phyloP scores from a whole-genome alignment of 2,888 invertebrate species.

The Apodemia duryi region DNA sequence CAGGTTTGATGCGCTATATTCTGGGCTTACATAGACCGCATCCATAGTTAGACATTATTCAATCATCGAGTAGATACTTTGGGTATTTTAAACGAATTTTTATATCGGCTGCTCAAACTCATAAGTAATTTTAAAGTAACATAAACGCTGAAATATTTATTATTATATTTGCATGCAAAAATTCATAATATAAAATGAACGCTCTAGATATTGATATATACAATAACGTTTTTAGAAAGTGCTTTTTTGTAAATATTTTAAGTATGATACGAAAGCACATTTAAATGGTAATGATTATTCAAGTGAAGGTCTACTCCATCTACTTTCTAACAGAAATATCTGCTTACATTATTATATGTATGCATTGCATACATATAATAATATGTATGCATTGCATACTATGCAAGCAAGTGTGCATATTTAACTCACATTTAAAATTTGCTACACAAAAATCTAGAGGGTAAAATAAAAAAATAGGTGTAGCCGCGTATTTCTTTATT shows the following conservation, averaged over 20 bases:
- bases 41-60: slow-evolving; percentile 48
- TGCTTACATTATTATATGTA: too few species aligned
- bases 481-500: too few species aligned
- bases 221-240: background rate
- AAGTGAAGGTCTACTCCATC: too few species aligned
- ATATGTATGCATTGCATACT: too few species aligned
- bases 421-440: too few species aligned
- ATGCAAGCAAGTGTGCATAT: too few species aligned
- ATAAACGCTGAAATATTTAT: slow-evolving; percentile 2
- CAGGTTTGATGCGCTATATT: slow-evolving; percentile 67
- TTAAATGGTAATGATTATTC: too few species aligned
- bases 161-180: background rate
- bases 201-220: background rate
- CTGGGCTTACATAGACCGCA: slow-evolving; percentile 54
- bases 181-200: background rate
- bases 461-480: too few species aligned
- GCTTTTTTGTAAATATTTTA: background rate
- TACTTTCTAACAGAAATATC: too few species aligned
- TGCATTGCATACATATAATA: too few species aligned
- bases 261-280: too few species aligned
- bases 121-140: slow-evolving; percentile 3
- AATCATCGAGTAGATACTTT: slow-evolving; percentile 43
- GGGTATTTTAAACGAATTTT: slow-evolving; percentile 16
- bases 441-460: too few species aligned
- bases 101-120: slow-evolving; percentile 1